Conservation (phyloP, 2,888 invertebrate species). For the Agrotis puta region DNA sequence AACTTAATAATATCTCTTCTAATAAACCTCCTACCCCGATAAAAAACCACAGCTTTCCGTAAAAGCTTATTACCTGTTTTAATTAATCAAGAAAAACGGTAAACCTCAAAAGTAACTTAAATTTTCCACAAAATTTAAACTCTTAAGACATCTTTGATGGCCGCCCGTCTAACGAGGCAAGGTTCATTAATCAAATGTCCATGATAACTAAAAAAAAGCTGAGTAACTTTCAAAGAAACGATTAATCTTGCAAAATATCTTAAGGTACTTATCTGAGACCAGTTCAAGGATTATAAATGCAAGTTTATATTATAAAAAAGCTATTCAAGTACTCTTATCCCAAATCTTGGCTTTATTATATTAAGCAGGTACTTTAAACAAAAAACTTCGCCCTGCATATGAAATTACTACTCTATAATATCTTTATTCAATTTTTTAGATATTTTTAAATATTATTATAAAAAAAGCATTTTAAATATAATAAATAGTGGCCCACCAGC, state of each 20-base stretch:
- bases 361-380: too few relatives aligned
- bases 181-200: conserved; percentile 66
- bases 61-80: conserved; percentile 1
- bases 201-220: conserved; percentile 67
- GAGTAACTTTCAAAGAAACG: conserved; percentile 52
- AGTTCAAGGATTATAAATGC: conserved; percentile 13
- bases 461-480: too few relatives aligned
- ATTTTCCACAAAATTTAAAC: conserved; percentile 44
- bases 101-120: conserved; percentile 3
- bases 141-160: conserved; percentile 38
- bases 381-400: too few relatives aligned
- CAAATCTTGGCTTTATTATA: too few relatives aligned
- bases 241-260: conserved; percentile 63
- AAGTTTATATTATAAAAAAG: conserved; percentile 6
- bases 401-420: too few relatives aligned
- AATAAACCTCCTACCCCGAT: too few relatives aligned
- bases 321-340: not conserved
- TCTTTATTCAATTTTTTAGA: too few relatives aligned
- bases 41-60: not conserved
- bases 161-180: conserved; percentile 45
- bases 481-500: too few relatives aligned
- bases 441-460: too few relatives aligned
- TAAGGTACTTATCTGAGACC: conserved; percentile 11
- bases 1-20: too few relatives aligned
- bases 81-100: conserved; percentile 32